Evolutionary conservation across 2,888 invertebrate species (phyloP), one percentile per base, ranked within the genome.

Genomic region (Kryphioiulus occultus): DNA sequence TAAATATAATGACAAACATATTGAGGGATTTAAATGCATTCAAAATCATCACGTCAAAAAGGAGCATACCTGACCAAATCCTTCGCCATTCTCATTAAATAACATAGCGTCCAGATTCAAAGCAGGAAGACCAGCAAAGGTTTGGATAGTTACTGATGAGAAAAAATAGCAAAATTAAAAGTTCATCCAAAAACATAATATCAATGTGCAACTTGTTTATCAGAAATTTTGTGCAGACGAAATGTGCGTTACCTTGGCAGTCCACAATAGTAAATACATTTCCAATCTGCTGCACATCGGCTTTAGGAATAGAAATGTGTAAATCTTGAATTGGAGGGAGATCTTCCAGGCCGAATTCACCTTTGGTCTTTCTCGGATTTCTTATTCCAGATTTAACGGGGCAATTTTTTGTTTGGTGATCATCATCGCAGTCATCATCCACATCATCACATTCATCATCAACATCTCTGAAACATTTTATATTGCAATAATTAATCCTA

Each of bases 61-160:
- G 15, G 22, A 85, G 12, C 19, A 42, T 86, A 88, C 88, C 86
- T 86, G 39, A 9, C 88, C 88, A 35, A 88, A 39, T 39, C 78
- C 90, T 82, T 91, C 91, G 84, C 91, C 90, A 68, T 91, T 91
- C 88, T 92, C 91, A 19, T 91, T 89, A 89, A 93, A 93, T 44
- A 93, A 88, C 32, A 93, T 90, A 1, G 92, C 91, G 85, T 92
- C 92, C 86, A 91, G 90, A 90, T 92, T 91, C 19, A 93, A 89
- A 4, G 92, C 91, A 53, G 92, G 91, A 10, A 91, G 89, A 85
- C 88, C 89, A 30, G 89, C 89, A 9, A 89, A 78, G 15, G 91
- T 89, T 83, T 89, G 89, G 84, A 91, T 88, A 53, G 90, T 88
- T 26, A 90, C 91, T 90, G 87, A 90, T 88, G 22, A 85, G 22